Evolutionary conservation across 2,797 vertebrate genomes (phyloP).

Genomic region (Lerista edwardsae): DNA sequence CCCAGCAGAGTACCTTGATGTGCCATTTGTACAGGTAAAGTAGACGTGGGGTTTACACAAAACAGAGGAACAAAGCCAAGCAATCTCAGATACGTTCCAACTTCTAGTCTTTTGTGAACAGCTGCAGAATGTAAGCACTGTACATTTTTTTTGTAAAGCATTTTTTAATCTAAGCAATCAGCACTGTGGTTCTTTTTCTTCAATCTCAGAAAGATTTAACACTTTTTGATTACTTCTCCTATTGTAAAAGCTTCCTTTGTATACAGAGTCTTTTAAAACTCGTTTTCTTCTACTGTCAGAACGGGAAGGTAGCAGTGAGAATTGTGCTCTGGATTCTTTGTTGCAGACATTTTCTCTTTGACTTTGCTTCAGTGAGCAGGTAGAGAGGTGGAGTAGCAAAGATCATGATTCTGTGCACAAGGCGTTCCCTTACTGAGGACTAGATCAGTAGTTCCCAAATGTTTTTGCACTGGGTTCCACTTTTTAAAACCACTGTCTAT

Average conservation of each 20-base stretch:
- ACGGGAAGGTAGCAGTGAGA: neutral
- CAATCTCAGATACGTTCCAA: slow-evolving; percentile 31
- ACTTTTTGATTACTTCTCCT: slow-evolving; percentile 21
- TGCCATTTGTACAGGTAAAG: slow-evolving; percentile 41
- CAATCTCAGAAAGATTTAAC: slow-evolving; percentile 8
- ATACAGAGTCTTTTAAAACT: neutral
- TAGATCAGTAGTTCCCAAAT: too few relatives aligned
- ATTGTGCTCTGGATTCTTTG: slow-evolving; percentile 8
- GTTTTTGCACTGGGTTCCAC: too few relatives aligned
- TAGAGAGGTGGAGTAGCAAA: neutral
- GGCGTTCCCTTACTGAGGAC: neutral
- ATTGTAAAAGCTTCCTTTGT: slow-evolving; percentile 33
- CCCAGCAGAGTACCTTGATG: slow-evolving; percentile 42
- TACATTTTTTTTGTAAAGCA: slow-evolving; percentile 30
- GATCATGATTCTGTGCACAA: neutral
- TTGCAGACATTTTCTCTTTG: neutral
- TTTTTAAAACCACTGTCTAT: too few relatives aligned
- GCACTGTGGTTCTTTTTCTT: neutral
- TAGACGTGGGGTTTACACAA: slow-evolving; percentile 28
- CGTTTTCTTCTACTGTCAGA: slow-evolving; percentile 27
- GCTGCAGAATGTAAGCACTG: slow-evolving; percentile 48
- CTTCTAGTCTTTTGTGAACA: slow-evolving; percentile 56
- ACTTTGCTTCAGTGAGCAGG: neutral
- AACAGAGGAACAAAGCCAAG: slow-evolving; percentile 54
- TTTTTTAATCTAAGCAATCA: slow-evolving; percentile 61